These are phyloP conservation scores for Archivesica marissinica DNA, from an alignment of 1,140 invertebrate species.

Conservation along the genomic window DNA sequence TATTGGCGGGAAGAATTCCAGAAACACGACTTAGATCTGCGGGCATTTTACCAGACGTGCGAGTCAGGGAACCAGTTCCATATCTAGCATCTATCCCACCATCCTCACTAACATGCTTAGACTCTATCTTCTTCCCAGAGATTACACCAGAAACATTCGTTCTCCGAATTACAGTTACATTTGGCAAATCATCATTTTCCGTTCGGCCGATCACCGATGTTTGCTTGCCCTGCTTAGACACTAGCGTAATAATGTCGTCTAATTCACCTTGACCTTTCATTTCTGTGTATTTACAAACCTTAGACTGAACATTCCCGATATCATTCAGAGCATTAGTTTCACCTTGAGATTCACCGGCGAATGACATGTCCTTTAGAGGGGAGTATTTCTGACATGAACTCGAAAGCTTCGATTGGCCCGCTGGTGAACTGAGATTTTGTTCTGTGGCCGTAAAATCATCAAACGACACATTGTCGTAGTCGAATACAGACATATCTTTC, in stretches of 20 bases:
- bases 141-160: too few relatives aligned
- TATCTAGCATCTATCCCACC: too few relatives aligned
- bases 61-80: too few relatives aligned
- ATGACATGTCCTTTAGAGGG: slow-evolving; percentile 29
- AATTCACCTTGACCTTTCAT: neutral
- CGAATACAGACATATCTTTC: neutral
- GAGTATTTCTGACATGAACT: slow-evolving; percentile 16
- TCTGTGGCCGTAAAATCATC: neutral
- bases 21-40: too few relatives aligned
- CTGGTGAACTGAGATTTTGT: neutral
- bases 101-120: too few relatives aligned
- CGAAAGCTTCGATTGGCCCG: neutral
- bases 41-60: too few relatives aligned
- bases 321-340: neutral
- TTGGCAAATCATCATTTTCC: too few relatives aligned
- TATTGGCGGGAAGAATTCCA: too few relatives aligned
- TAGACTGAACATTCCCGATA: neutral
- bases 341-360: neutral
- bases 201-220: too few relatives aligned
- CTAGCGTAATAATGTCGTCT: neutral
- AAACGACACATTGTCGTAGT: neutral
- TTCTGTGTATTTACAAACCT: neutral
- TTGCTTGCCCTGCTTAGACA: too few relatives aligned
- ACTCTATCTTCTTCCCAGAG: too few relatives aligned
- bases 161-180: too few relatives aligned